Conservation (phyloP, 2,113 vertebrate species). For the Fregata magnificens region DNA sequence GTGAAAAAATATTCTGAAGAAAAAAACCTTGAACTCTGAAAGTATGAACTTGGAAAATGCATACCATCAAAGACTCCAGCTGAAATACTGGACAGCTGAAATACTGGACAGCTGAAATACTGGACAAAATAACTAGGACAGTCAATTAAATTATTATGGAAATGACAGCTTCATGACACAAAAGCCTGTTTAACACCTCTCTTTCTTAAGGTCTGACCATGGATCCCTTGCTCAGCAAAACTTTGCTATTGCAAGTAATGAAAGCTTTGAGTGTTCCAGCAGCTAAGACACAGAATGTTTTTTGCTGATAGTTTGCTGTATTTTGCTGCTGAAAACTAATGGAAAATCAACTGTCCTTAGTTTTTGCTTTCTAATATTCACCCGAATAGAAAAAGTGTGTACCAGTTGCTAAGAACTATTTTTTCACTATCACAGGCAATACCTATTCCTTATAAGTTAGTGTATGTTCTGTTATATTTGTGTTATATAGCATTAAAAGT, state of each 20-base stretch:
- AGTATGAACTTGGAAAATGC: background rate
- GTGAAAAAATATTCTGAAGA: background rate
- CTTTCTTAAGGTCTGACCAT: background rate
- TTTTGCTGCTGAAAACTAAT: background rate
- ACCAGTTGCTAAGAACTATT: background rate
- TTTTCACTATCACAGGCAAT: background rate
- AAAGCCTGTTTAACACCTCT: background rate
- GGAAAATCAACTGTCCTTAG: background rate
- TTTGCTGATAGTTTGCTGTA: background rate
- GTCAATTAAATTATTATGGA: background rate
- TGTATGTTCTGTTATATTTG: background rate
- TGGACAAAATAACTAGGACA: background rate
- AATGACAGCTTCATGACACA: background rate
- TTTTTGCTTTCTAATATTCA: background rate
- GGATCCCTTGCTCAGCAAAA: background rate
- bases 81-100: background rate
- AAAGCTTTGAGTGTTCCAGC: background rate
- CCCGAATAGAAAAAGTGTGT: background rate
- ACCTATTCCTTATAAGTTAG: background rate
- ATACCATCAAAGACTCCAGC: background rate
- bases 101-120: background rate
- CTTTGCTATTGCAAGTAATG: background rate
- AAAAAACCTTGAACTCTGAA: background rate
- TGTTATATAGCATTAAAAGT: background rate
- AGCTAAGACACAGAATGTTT: background rate